phyloP scores from a whole-genome alignment of 2,888 invertebrate species.

The Oegoconia quadripuncta region DNA sequence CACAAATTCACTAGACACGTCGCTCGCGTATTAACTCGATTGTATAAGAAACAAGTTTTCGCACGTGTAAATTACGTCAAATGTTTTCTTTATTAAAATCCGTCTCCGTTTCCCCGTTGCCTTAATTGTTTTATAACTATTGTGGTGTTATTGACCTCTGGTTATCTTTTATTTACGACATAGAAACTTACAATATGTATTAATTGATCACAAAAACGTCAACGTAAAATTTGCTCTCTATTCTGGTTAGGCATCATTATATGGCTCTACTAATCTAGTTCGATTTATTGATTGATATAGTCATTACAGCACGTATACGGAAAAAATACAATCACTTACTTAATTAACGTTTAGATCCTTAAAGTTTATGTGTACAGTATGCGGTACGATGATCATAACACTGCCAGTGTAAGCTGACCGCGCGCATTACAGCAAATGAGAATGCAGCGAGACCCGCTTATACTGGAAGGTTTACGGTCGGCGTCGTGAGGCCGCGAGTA shows the following conservation, averaged over 20 bases:
- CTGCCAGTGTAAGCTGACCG: too few species aligned
- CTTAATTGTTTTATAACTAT: slow-evolving; percentile 49
- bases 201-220: slow-evolving; percentile 1
- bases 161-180: slow-evolving; percentile 19
- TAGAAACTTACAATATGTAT: slow-evolving; percentile 13
- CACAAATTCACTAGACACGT: neutral
- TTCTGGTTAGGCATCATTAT: neutral
- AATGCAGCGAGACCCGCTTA: too few species aligned
- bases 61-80: slow-evolving; percentile 26
- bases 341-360: too few species aligned
- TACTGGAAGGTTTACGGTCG: too few species aligned
- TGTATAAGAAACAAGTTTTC: slow-evolving; percentile 15
- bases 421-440: too few species aligned
- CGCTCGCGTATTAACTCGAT: slow-evolving; percentile 4
- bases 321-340: too few species aligned
- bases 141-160: slow-evolving; percentile 31
- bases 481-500: too few species aligned
- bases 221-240: neutral
- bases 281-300: neutral
- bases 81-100: slow-evolving; percentile 30
- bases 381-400: too few species aligned
- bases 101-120: slow-evolving; percentile 35
- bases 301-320: too few species aligned
- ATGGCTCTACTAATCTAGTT: neutral
- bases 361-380: too few species aligned